Conservation (phyloP, 2,113 vertebrate species). For the Campylomormyrus tamandua region DNA sequence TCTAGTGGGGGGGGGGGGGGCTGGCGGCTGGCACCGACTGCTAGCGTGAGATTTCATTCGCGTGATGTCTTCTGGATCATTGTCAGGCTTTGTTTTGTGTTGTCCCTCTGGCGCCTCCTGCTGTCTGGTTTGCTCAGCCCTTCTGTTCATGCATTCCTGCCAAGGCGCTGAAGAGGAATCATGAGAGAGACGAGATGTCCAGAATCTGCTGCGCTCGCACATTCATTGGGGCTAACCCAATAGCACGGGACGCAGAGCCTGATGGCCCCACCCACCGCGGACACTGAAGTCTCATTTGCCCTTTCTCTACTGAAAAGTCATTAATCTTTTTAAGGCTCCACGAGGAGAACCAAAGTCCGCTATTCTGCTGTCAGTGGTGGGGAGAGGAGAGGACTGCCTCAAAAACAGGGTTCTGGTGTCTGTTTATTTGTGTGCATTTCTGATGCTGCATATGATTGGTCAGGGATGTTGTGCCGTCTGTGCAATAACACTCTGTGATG, state of each 20-base stretch:
- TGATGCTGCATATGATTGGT: background rate
- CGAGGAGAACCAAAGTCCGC: background rate
- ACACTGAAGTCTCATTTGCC: background rate
- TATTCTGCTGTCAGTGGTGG: background rate
- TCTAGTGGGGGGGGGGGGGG: background rate
- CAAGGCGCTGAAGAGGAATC: background rate
- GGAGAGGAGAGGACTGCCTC: background rate
- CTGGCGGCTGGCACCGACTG: background rate
- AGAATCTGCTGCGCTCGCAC: background rate
- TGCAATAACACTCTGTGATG: background rate
- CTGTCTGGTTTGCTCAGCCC: background rate
- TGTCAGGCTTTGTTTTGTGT: conserved; percentile 1
- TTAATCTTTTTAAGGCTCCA: background rate
- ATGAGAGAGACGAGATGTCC: background rate
- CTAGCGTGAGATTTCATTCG: conserved; percentile 1
- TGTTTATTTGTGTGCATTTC: background rate
- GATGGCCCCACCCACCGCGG: background rate
- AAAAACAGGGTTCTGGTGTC: background rate
- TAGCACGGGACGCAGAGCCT: background rate
- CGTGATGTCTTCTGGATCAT: background rate
- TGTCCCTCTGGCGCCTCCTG: background rate
- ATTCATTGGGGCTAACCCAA: background rate
- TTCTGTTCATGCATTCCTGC: background rate
- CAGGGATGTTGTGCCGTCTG: background rate
- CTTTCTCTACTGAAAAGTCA: background rate